Base-by-base conservation (phyloP, 1,140 invertebrate species). In the Leptestheria dahalacensis region DNA sequence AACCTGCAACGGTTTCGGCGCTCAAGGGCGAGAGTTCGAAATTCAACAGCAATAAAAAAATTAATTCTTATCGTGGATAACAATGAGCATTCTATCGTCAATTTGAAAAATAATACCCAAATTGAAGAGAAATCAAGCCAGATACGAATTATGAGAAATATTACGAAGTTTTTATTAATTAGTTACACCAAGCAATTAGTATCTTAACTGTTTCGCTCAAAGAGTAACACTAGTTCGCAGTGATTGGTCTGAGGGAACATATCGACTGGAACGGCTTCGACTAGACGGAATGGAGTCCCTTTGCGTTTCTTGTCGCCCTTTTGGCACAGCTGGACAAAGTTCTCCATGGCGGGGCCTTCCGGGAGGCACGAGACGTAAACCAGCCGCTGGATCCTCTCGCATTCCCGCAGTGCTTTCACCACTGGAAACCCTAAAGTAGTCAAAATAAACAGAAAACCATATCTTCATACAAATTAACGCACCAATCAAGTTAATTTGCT, bases 231-330 rank as follows among this genome's bases (percentile, higher is more conserved):
- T 9, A 80, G 65, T 69, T 81, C 79, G 68, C 73, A 79, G 64
- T 80, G 78, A 12, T 67, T 64, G 10, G 80, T 81, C 20, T 78
- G 73, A 18, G 80, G 80, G 63, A 81, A 82, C 66, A 81, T 64
- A 64, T 82, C 80, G 2, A 82, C 72, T 23, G 78, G 75, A 12
- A 76, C 66, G 18, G 77, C 76, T 10, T 60, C 57, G 28, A 54
- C 61, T 20, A 69, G 59, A 26, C 21, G 57, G 58, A 71, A 71
- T 41, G 66, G 67, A 6, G 3, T 10, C 10, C 61, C 61, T 20
- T 60, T 25, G 9, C 57, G 28, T 48, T 61, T 60, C 18, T 47
- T 63, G 51, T 46, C 12, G 1, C 23, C 28, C 21, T 55, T 21
- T 28, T 41, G 60, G 41, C 58, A 64, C 9, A 71, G 64, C 68